Percentiles rank a stretch among this genome's conserved stretches.
Evolutionary conservation across 2,888 invertebrate species (phyloP).

Genomic region (Oeneis ivallda): DNA sequence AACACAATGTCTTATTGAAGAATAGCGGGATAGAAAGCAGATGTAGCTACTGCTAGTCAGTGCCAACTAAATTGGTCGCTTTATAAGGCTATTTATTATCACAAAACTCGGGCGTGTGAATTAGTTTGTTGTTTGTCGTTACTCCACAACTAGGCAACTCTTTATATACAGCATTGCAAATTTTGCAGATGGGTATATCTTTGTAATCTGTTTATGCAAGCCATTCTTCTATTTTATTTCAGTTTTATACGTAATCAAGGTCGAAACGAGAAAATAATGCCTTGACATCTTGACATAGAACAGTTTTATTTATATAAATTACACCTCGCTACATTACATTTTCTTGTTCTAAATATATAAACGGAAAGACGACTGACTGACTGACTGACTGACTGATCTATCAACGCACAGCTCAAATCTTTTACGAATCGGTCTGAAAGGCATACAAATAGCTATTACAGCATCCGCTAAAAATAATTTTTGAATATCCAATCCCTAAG

Average conservation of each 20-base stretch:
- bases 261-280: slow-evolving; percentile 1
- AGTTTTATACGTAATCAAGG: slow-evolving; percentile 20
- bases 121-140: slow-evolving; percentile 35
- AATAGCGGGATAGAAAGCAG: slow-evolving; percentile 48
- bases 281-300: too few species aligned
- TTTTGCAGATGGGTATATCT: slow-evolving; percentile 19
- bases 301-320: too few species aligned
- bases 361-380: too few species aligned
- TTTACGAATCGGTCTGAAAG: too few species aligned
- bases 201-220: slow-evolving; percentile 20
- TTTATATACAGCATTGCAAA: slow-evolving; percentile 17
- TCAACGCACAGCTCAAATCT: too few species aligned
- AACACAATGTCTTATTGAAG: slow-evolving; percentile 45
- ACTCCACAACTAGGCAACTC: slow-evolving; percentile 30
- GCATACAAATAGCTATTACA: too few species aligned
- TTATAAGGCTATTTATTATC: slow-evolving; percentile 41
- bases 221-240: slow-evolving; percentile 8
- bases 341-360: too few species aligned
- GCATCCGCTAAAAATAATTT: too few species aligned
- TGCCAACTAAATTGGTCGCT: slow-evolving; percentile 44
- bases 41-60: slow-evolving; percentile 43
- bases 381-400: too few species aligned
- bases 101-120: slow-evolving; percentile 42
- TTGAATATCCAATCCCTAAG: too few species aligned
- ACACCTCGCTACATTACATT: too few species aligned